Conservation (phyloP, 2,888 invertebrate species). For the Dasypolia templi region DNA sequence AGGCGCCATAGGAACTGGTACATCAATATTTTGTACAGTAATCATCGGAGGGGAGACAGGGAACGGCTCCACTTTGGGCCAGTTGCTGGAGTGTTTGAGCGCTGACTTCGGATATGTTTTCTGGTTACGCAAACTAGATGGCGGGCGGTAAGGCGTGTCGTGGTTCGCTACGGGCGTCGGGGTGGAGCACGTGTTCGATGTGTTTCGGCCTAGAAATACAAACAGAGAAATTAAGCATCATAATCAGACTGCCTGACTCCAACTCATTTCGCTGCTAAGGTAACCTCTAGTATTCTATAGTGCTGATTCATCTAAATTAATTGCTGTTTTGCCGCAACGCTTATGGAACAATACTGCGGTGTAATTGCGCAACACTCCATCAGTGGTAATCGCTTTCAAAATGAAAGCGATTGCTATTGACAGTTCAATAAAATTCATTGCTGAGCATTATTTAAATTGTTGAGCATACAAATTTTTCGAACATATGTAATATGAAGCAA, state of each 20-base stretch:
- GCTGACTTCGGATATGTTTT: slow-evolving; percentile 88
- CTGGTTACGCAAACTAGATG: slow-evolving; percentile 86
- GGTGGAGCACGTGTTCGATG: slow-evolving; percentile 85
- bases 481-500: too few species aligned
- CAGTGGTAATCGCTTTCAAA: too few species aligned
- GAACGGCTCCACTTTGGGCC: slow-evolving; percentile 89
- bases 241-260: neutral
- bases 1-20: slow-evolving; percentile 84
- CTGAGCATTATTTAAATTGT: too few species aligned
- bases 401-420: too few species aligned
- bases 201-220: slow-evolving; percentile 86
- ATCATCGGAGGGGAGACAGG: slow-evolving; percentile 84
- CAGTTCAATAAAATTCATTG: too few species aligned
- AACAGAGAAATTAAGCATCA: neutral
- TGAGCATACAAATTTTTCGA: too few species aligned
- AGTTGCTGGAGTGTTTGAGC: slow-evolving; percentile 79
- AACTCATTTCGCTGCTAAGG: neutral
- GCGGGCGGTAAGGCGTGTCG: slow-evolving; percentile 89
- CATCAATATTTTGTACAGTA: slow-evolving; percentile 77
- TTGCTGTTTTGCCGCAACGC: neutral
- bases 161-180: slow-evolving; percentile 86
- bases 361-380: too few species aligned
- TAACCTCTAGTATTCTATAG: neutral
- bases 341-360: neutral
- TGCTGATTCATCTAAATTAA: neutral